Conservation (phyloP, 1,140 invertebrate genomes). For the Zaprionus lachaisei region DNA sequence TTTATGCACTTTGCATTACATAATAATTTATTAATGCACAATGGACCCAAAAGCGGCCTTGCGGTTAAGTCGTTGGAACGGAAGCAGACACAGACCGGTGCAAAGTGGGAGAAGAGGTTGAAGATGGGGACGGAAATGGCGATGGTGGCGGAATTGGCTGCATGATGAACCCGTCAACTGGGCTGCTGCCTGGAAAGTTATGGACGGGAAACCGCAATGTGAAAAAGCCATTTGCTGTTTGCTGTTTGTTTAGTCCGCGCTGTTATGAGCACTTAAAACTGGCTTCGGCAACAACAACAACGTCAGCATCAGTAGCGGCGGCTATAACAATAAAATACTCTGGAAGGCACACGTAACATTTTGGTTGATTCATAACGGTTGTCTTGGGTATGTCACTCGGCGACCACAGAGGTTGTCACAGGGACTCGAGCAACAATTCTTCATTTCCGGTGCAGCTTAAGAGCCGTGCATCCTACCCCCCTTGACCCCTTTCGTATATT, state of each 20-base stretch:
- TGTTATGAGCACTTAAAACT: slow-evolving; percentile 64
- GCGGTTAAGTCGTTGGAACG: slow-evolving; percentile 53
- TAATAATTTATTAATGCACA: slow-evolving; percentile 69
- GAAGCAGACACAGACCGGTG: slow-evolving; percentile 40
- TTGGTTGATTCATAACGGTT: slow-evolving; percentile 50
- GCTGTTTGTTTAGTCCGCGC: slow-evolving; percentile 26
- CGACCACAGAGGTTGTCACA: slow-evolving; percentile 58
- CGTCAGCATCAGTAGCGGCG: not conserved
- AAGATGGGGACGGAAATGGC: not conserved
- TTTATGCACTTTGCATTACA: slow-evolving; percentile 60
- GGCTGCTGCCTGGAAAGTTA: slow-evolving; percentile 13
- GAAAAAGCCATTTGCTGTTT: slow-evolving; percentile 71
- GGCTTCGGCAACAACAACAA: slow-evolving; percentile 22
- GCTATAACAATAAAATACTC: slow-evolving; percentile 17
- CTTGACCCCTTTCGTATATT: slow-evolving; percentile 3
- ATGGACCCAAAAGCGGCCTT: slow-evolving; percentile 51
- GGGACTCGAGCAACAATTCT: slow-evolving; percentile 70
- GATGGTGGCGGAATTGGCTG: slow-evolving; percentile 31
- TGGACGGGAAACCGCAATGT: slow-evolving; percentile 67
- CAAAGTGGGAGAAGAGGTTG: slow-evolving; percentile 7
- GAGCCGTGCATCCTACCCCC: slow-evolving; percentile 69
- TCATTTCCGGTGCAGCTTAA: slow-evolving; percentile 81
- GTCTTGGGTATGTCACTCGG: slow-evolving; percentile 51
- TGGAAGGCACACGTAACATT: slow-evolving; percentile 34
- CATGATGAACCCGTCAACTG: slow-evolving; percentile 41